Evolutionary conservation across 1,140 invertebrate species (phyloP).

Genomic region (Pseudoatta argentina): DNA sequence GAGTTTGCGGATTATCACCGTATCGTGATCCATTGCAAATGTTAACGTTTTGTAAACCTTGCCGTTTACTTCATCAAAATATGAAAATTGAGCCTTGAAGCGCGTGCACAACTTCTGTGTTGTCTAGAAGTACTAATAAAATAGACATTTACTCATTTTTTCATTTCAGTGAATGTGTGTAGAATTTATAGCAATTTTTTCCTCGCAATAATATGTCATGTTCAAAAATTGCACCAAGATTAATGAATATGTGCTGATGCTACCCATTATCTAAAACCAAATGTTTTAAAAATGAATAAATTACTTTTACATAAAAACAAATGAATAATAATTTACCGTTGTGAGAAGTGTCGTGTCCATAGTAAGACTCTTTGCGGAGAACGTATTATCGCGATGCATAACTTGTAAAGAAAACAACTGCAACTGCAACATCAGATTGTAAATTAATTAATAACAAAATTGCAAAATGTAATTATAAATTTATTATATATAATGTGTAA

Average conservation of each 20-base stretch:
- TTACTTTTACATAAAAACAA: not conserved
- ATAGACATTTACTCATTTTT: too few relatives aligned
- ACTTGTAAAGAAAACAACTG: constrained; percentile 78
- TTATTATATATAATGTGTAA: not conserved
- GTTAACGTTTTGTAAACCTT: too few relatives aligned
- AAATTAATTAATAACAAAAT: not conserved
- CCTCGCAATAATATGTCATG: not conserved
- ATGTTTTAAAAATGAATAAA: constrained; percentile 17
- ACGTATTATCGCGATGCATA: constrained; percentile 71
- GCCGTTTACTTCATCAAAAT: too few relatives aligned
- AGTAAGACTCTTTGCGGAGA: constrained; percentile 60
- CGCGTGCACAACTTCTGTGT: too few relatives aligned
- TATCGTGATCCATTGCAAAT: not conserved
- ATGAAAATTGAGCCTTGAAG: too few relatives aligned
- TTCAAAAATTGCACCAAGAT: constrained; percentile 77
- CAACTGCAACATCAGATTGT: constrained; percentile 66
- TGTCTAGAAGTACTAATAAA: too few relatives aligned
- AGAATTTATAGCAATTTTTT: not conserved
- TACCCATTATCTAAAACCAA: not conserved
- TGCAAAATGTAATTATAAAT: not conserved
- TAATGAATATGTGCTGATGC: constrained; percentile 64
- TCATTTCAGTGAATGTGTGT: not conserved
- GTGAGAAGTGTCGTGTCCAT: constrained; percentile 73
- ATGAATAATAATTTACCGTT: constrained; percentile 63
- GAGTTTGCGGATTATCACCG: too few relatives aligned